A percentile compares a stretch with the other conserved stretches of the same genome.
phyloP scores from a whole-genome alignment of 2,113 vertebrate species.

The Campylomormyrus tamandua region DNA sequence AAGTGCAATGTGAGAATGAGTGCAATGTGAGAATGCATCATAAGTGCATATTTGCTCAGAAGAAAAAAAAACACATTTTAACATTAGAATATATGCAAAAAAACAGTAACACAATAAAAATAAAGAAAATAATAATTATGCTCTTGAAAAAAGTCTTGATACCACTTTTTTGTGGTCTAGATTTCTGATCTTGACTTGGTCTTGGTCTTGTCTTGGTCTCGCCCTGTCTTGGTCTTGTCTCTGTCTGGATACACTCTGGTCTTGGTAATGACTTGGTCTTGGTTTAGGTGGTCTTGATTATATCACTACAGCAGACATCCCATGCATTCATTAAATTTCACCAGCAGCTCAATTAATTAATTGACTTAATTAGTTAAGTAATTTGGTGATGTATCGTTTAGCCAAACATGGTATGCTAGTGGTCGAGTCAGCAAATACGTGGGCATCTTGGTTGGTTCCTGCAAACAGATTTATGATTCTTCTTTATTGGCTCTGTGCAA shows the following conservation, averaged over 20 bases:
- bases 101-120: background rate
- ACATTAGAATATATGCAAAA: background rate
- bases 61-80: background rate
- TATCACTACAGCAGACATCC: background rate
- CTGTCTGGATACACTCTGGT: no score
- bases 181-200: no score
- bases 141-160: background rate
- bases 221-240: no score
- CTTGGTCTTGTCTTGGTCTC: no score
- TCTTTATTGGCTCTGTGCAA: background rate
- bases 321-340: background rate
- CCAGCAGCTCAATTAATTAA: background rate
- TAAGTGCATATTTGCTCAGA: background rate
- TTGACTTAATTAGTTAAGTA: background rate
- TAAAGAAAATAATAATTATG: background rate
- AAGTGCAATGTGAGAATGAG: background rate
- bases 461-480: background rate
- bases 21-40: background rate
- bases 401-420: background rate
- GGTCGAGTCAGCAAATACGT: background rate
- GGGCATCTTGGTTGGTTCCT: background rate
- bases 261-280: no score
- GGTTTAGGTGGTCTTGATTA: no score
- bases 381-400: no score
- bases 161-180: no score